These are phyloP conservation scores for Drosophila takahashii DNA, from an alignment of 1,140 invertebrate species.

Conservation along the genomic window DNA sequence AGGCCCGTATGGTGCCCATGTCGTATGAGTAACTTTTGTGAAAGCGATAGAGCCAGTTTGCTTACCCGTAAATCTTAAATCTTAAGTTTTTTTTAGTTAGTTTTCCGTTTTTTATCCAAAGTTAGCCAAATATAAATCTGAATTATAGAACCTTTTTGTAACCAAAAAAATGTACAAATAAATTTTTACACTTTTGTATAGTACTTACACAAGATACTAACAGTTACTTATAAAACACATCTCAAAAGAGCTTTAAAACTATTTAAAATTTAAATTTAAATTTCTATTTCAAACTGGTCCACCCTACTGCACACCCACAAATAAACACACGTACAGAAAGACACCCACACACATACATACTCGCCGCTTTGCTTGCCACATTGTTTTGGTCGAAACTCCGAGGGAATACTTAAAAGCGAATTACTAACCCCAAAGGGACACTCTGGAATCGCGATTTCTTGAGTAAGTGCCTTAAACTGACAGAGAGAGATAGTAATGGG, in stretches of 20 bases:
- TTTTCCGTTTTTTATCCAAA: no score
- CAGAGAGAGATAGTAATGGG: conserved; percentile 13
- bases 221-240: background rate
- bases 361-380: conserved; percentile 43
- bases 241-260: conserved; percentile 6
- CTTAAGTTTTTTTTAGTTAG: no score
- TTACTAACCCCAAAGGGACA: conserved; percentile 58
- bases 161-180: background rate
- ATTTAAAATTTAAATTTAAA: no score
- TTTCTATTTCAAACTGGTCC: conserved; percentile 6
- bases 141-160: background rate
- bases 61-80: no score
- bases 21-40: conserved; percentile 10
- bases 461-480: conserved; percentile 76
- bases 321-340: conserved; percentile 16
- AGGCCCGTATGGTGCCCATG: background rate
- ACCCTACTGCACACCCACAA: conserved; percentile 27
- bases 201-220: background rate
- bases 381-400: conserved; percentile 44
- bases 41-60: no score
- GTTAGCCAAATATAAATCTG: conserved; percentile 6
- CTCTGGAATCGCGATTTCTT: conserved; percentile 74
- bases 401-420: conserved; percentile 30
- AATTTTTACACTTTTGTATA: background rate
- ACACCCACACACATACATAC: conserved; percentile 22